Evolutionary conservation across 2,113 vertebrate species (phyloP).

Genomic region (Cygnus buccinator): DNA sequence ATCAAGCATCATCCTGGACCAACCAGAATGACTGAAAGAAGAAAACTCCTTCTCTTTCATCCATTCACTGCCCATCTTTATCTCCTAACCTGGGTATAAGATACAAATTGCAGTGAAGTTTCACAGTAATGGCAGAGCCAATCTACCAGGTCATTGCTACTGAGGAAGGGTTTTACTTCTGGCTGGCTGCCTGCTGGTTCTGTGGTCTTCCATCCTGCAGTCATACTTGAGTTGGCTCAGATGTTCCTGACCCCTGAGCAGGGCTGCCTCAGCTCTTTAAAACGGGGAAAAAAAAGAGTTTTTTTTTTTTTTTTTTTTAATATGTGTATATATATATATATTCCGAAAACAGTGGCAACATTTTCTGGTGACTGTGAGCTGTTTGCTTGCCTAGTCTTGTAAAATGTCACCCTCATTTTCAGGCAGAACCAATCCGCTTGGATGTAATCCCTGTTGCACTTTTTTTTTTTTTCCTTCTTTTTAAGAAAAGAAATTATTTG

Average conservation of each 20-base stretch:
- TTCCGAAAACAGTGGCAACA: background rate
- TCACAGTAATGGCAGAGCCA: background rate
- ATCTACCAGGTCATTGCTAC: background rate
- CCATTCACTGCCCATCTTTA: background rate
- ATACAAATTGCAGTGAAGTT: background rate
- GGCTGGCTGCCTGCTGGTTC: background rate
- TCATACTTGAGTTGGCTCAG: background rate
- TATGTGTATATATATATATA: background rate
- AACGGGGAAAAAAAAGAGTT: fast-evolving
- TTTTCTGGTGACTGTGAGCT: background rate
- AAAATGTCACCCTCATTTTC: background rate
- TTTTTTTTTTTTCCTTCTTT: background rate
- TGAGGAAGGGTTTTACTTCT: background rate
- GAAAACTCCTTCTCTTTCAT: background rate
- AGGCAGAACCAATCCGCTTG: background rate
- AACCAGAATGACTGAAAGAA: background rate
- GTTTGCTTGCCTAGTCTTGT: background rate
- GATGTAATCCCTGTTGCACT: fast-evolving
- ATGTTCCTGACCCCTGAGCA: background rate
- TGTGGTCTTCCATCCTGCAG: background rate
- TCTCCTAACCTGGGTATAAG: background rate
- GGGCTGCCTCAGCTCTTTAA: background rate
- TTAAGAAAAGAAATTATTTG: background rate
- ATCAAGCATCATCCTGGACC: background rate
- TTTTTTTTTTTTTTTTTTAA: background rate